These are phyloP conservation scores for Drosophila meridiana DNA, from an alignment of 2,888 invertebrate species.

Conservation along the genomic window DNA sequence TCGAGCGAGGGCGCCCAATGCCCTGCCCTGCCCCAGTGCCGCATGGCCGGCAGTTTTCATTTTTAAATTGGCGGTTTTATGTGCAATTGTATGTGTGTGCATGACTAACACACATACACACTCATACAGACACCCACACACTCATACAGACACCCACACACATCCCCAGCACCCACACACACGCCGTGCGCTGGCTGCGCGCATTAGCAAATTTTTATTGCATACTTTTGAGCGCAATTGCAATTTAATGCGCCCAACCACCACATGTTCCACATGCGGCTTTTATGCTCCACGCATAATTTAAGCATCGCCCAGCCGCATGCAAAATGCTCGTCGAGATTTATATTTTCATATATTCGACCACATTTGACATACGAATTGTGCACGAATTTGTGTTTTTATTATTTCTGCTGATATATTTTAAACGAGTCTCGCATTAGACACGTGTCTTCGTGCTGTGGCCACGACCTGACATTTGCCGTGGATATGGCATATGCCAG, in stretches of 20 bases:
- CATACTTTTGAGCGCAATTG: conserved; percentile 80
- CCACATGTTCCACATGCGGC: conserved; percentile 73
- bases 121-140: conserved; percentile 15
- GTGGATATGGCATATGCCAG: background rate
- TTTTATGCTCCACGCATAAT: conserved; percentile 74
- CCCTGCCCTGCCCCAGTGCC: conserved; percentile 25
- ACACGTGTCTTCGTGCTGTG: conserved; percentile 42
- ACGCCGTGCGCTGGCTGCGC: conserved; percentile 51
- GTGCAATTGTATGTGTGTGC: conserved; percentile 61
- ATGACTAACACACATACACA: conserved; percentile 34
- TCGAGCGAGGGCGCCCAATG: conserved; percentile 24
- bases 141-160: conserved; percentile 9
- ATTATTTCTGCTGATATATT: conserved; percentile 6
- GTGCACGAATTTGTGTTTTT: conserved; percentile 38
- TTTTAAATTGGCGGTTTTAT: conserved; percentile 82
- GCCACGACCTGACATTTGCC: conserved; percentile 29
- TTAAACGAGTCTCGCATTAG: conserved; percentile 34
- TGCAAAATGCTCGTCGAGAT: conserved; percentile 61
- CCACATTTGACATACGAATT: conserved; percentile 45
- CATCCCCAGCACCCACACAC: conserved; percentile 17
- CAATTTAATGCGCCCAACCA: conserved; percentile 76
- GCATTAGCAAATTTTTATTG: conserved; percentile 80
- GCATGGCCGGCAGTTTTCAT: conserved; percentile 74
- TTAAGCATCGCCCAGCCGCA: conserved; percentile 49
- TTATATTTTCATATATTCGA: conserved; percentile 60